A percentile compares a stretch with the other conserved stretches of the same genome.
phyloP scores from a whole-genome alignment of 2,888 invertebrate species.

The Chaetoderma sp. region DNA sequence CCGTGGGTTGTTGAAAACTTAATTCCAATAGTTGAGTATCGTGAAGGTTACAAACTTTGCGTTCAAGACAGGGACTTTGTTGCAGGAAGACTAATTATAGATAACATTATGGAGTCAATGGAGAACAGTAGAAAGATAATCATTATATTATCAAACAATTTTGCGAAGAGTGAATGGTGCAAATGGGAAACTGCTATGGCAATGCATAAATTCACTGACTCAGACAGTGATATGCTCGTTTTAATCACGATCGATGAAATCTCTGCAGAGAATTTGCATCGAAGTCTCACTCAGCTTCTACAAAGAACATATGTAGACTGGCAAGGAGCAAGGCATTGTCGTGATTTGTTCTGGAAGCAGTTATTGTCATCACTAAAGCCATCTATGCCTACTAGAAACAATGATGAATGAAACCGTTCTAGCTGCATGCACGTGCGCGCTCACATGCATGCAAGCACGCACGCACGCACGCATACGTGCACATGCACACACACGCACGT shows the following conservation, averaged over 20 bases:
- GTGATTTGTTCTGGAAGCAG: slow-evolving; percentile 29
- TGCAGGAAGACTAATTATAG: slow-evolving; percentile 79
- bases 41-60: background rate
- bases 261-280: too few species aligned
- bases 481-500: too few species aligned
- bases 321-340: slow-evolving; percentile 60
- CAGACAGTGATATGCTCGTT: slow-evolving; percentile 75
- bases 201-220: slow-evolving; percentile 72
- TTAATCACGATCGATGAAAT: slow-evolving; percentile 78
- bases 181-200: slow-evolving; percentile 81
- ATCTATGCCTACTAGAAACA: too few species aligned
- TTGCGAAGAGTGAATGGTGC: slow-evolving; percentile 80
- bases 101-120: slow-evolving; percentile 80
- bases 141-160: slow-evolving; percentile 76
- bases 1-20: background rate
- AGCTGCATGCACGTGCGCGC: too few species aligned
- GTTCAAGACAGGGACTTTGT: slow-evolving; percentile 79
- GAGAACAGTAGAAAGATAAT: slow-evolving; percentile 77
- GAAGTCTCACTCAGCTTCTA: slow-evolving; percentile 75
- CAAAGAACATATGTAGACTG: slow-evolving; percentile 81
- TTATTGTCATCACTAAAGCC: background rate
- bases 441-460: too few species aligned
- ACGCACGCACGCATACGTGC: too few species aligned
- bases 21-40: background rate
- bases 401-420: too few species aligned